Evolutionary conservation across 2,113 vertebrate genomes (phyloP), one percentile per base, ranked within the genome.

Genomic region (Phalacrocorax brasilianus): DNA sequence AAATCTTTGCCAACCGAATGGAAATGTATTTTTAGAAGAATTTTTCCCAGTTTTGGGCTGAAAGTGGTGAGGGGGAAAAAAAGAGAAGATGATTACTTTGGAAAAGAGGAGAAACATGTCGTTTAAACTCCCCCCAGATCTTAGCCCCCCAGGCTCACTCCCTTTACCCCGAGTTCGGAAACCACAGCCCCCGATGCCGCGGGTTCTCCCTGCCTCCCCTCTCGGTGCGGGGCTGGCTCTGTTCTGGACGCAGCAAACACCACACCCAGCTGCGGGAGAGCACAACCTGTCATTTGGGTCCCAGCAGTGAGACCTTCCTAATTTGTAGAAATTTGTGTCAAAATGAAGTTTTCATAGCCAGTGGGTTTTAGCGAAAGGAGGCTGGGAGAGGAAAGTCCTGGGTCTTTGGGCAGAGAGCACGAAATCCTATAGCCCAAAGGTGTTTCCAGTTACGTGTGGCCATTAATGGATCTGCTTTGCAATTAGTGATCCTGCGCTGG

Each of bases 61-160:
- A 24, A 70, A 79, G 12, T 12, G 6, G 8, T 9, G 9, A 49
- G 15, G 15, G 42, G 9, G 9, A 24, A 62, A 45, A 53, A 56
- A 55, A 4, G 8, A 63, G 27, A 24, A 65, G 50, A 84, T 4
- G 2, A 27, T 27, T 74, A 14, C 9, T 52, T 35, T 44, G 33
- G 47, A 21, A 40, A 55, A 80, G 22, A n/a, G 8, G 2, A 72
- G 21, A 68, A 71, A 59, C 0, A 17, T 45, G 63, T 49, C 1
- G 55, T 50, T 81, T 65, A 20, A 87, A 38, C 1, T 73, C 1
- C 6, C 27, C 42, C 9, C 4, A 20, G 15, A 45, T 15, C 26
- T 59, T 14, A 66, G 10, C 6, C 5, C 7, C 7, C 18, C 11
- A 11, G 9, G 12, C 8, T 72, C 0, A 0, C 3, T 82, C 30